Evolutionary conservation across 2,797 vertebrate genomes (phyloP), one percentile per base, ranked within the genome.

Genomic region (Chelon labrosus): DNA sequence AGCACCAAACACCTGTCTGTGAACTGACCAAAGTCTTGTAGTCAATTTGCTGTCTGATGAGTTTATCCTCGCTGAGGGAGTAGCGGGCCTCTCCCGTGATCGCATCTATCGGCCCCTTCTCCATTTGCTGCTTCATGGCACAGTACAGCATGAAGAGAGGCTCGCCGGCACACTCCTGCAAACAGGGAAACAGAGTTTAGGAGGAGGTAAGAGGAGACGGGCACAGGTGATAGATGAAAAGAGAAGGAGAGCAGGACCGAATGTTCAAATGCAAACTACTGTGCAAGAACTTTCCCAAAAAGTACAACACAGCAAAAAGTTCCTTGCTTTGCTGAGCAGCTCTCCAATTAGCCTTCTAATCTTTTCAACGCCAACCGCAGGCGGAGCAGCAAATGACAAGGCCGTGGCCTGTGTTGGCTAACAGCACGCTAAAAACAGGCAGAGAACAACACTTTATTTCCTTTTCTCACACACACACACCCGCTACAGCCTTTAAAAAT

Each of bases 101-200:
- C 35, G 98, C 95, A 27, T 99, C 98, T 31, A 99, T 99, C 3
- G 98, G 98, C 2, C 98, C 98, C 83, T 99, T 99, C 88, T 99
- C 98, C 98, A 99, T 99, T 92, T 99, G 98, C 92, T 99, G 98
- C 93, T 99, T 99, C 96, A 99, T 99, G 88, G 98, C 98, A 8
- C 98, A 99, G 89, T 98, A 98, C 17, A 99, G 94, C 98, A 99
- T 98, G 89, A 99, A 99, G 55, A 95, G 93, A 59, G 95, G 95
- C 91, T 95, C 95, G 0, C 78, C 92, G 2, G 90, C 91, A 72
- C 91, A 91, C 65, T 83, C 73, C 82, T 94, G 85, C 9, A 72
- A n/a, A 51, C 46, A 44, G 49, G 47, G 10, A 59, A 38, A 25
- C 8, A 12, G 16, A 60, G 37, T 2, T 25, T 13, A 12, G 22